Conservation (phyloP, 2,113 vertebrate genomes). For the Meles meles region DNA sequence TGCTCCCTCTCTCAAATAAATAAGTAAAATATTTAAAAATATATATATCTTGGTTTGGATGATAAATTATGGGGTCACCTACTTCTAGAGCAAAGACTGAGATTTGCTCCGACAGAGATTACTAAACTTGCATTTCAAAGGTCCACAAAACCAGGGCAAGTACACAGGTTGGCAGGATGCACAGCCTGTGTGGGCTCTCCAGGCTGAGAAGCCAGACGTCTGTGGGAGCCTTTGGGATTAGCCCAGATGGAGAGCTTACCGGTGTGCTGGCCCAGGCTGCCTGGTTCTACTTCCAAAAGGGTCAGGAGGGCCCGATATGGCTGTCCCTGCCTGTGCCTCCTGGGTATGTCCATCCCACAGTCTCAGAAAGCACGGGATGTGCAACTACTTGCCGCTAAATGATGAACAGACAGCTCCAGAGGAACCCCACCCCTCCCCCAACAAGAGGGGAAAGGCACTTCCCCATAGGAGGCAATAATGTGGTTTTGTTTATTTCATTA, state of each 20-base stretch:
- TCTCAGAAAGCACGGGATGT: not conserved
- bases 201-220: not conserved
- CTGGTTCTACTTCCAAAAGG: not conserved
- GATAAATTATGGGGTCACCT: not conserved
- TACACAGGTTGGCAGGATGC: not conserved
- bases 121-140: not conserved
- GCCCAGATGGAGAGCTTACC: not conserved
- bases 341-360: not conserved
- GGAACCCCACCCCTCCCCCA: not conserved
- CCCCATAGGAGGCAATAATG: not conserved
- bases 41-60: not conserved
- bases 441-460: not conserved
- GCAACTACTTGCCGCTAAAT: not conserved
- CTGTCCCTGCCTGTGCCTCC: rapidly evolving
- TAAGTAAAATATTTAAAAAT: no score
- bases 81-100: not conserved
- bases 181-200: rapidly evolving
- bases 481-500: not conserved
- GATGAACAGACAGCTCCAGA: not conserved
- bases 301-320: rapidly evolving
- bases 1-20: no score
- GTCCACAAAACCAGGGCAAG: rapidly evolving
- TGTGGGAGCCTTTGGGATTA: not conserved
- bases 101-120: not conserved
- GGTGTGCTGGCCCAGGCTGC: not conserved